Conservation (phyloP, 1,140 invertebrate species). For the Drosophila prosaltans region DNA sequence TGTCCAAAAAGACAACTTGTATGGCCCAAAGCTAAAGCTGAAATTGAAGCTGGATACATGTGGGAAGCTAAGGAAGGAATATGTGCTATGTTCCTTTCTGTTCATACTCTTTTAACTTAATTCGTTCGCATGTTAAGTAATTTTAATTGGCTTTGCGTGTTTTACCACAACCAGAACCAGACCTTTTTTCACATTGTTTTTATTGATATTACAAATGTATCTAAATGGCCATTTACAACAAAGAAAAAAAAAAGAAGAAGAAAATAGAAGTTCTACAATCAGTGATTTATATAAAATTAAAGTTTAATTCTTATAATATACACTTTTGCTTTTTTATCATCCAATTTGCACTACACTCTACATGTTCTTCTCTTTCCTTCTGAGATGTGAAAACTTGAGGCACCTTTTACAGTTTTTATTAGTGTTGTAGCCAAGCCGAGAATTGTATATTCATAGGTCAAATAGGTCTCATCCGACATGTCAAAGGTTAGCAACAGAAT, state of each 20-base stretch:
- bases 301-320: neutral
- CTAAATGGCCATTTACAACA: neutral
- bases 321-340: no score
- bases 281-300: neutral
- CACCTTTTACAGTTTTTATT: neutral
- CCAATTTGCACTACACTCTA: neutral
- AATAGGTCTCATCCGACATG: constrained; percentile 1
- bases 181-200: constrained; percentile 1
- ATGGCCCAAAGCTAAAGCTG: neutral
- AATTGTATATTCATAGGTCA: constrained; percentile 9
- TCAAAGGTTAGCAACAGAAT: neutral
- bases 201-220: constrained; percentile 22
- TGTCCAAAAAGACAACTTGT: constrained; percentile 23
- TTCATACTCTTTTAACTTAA: constrained; percentile 18
- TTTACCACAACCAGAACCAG: constrained; percentile 16
- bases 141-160: constrained; percentile 30
- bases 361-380: no score
- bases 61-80: constrained; percentile 18
- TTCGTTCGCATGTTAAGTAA: constrained; percentile 25
- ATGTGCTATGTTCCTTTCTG: constrained; percentile 18
- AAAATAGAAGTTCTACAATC: neutral
- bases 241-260: neutral
- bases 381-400: neutral
- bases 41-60: constrained; percentile 6
- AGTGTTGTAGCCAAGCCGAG: constrained; percentile 13